Conservation (phyloP, 2,888 invertebrate species). For the Trichogramma dendrolimi region DNA sequence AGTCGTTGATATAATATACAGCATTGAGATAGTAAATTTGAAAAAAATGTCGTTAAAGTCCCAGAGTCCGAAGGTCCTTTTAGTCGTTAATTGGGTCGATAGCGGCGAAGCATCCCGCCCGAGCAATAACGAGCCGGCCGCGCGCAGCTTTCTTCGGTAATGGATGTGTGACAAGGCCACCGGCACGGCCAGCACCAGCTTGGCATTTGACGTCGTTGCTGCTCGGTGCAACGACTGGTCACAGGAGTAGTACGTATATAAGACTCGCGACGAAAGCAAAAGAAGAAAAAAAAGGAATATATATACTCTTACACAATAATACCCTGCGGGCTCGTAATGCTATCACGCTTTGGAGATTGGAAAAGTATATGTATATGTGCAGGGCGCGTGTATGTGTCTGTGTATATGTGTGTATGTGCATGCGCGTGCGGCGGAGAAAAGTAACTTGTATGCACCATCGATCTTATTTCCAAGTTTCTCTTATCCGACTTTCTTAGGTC, state of each 20-base stretch:
- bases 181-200: neutral
- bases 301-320: neutral
- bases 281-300: slow-evolving; percentile 2
- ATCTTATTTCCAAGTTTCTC: slow-evolving; percentile 14
- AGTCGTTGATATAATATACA: too few species aligned
- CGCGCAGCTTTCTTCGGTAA: slow-evolving; percentile 17
- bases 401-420: too few species aligned
- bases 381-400: too few species aligned
- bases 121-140: too few species aligned
- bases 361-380: neutral
- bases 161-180: slow-evolving; percentile 12
- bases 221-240: too few species aligned
- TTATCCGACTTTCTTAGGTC: neutral
- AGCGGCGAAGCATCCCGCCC: slow-evolving; percentile 1
- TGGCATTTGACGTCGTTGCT: neutral
- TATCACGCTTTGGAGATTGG: slow-evolving; percentile 9
- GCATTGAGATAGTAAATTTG: too few species aligned
- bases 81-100: neutral
- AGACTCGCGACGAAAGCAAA: neutral
- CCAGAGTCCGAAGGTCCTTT: too few species aligned
- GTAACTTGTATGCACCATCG: slow-evolving; percentile 6
- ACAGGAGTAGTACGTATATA: neutral
- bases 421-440: too few species aligned
- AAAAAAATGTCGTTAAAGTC: too few species aligned
- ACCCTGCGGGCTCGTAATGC: neutral